Base-by-base conservation (phyloP, 35 echinoderm and acorn worm genomes). In the Apostichopus parvimensis region DNA sequence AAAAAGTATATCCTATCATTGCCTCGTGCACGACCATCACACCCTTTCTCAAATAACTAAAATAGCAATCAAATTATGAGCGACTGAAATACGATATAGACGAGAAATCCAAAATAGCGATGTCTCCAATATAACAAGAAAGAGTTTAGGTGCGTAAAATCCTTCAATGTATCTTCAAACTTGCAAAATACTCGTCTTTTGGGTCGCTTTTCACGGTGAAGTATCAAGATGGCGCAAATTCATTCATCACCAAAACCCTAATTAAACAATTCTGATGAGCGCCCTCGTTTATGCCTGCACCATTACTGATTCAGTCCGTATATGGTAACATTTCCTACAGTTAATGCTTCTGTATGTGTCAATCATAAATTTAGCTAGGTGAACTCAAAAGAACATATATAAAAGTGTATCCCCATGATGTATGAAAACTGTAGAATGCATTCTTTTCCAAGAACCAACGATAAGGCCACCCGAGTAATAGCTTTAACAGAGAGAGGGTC, bases 141-240 rank as follows among this genome's bases (percentile, higher is more conserved):
- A 62, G 20, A 55, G 15, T 6, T 34, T 10, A 45, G 60, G 17
- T 73, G 52, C 52, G n/a, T 20, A 53, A 71, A 17, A 88, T 73
- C 12, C 21, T 53, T 6, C 24, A n/a, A 52, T 21, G 12, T 34
- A 13, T 73, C 57, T 64, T 88, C 57, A 24, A 60, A 9, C 9
- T 26, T 23, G 18, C 22, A 7, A 66, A 88, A 53, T 18, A 34
- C 18, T 10, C 26, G n/a, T 12, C 15, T 88, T 88, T 72, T 52
- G 13, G 20, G 13, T 53, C 21, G 21, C n/a, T 25, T 72, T 88
- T 73, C 52, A 17, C 62, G 12, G 81, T 84, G 10, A 88, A 68
- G 7, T 55, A 88, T 20, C 86, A 88, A 88, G 86, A 88, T 88
- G 86, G 86, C 86, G 86, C 86, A 84, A 88, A 88, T 88, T 88